phyloP scores from a whole-genome alignment of 2,797 vertebrate genomes.

The Hozukius guyotensis region DNA sequence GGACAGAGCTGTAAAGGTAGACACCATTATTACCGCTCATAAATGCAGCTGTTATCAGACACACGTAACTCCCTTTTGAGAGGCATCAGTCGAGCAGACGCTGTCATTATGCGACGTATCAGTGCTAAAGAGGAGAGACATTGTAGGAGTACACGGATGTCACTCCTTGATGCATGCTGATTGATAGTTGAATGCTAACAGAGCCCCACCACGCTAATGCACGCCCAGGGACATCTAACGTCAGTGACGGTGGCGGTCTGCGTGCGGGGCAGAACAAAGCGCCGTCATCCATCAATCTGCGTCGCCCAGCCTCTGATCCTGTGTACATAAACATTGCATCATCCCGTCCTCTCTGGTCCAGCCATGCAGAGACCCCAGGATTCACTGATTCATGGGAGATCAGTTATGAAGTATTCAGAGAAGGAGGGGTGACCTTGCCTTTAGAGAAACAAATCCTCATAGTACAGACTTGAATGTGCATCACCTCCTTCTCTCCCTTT shows the following conservation, averaged over 20 bases:
- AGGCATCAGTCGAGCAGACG: slow-evolving; percentile 49
- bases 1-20: slow-evolving; percentile 14
- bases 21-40: slow-evolving; percentile 10
- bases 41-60: slow-evolving; percentile 37
- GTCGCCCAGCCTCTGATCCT: slow-evolving; percentile 47
- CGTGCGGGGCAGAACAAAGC: slow-evolving; percentile 54
- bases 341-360: slow-evolving; percentile 35
- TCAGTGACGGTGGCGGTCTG: slow-evolving; percentile 20
- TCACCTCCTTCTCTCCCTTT: slow-evolving; percentile 1
- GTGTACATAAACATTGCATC: slow-evolving; percentile 62
- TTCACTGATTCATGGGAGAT: slow-evolving; percentile 54
- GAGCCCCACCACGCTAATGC: slow-evolving; percentile 49
- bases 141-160: slow-evolving; percentile 54
- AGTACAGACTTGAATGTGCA: slow-evolving; percentile 20
- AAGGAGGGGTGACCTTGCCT: slow-evolving; percentile 59
- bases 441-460: slow-evolving; percentile 39
- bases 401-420: slow-evolving; percentile 35
- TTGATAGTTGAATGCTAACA: slow-evolving; percentile 68
- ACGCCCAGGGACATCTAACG: slow-evolving; percentile 50
- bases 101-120: slow-evolving; percentile 45
- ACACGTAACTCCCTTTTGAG: slow-evolving; percentile 29
- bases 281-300: slow-evolving; percentile 69
- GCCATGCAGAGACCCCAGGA: slow-evolving; percentile 27
- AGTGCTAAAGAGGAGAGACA: slow-evolving; percentile 47
- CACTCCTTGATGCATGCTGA: slow-evolving; percentile 54